Percentiles rank a stretch among this genome's conserved stretches.
Evolutionary conservation across 1,140 invertebrate species (phyloP).

Genomic region (Pinna nobilis): DNA sequence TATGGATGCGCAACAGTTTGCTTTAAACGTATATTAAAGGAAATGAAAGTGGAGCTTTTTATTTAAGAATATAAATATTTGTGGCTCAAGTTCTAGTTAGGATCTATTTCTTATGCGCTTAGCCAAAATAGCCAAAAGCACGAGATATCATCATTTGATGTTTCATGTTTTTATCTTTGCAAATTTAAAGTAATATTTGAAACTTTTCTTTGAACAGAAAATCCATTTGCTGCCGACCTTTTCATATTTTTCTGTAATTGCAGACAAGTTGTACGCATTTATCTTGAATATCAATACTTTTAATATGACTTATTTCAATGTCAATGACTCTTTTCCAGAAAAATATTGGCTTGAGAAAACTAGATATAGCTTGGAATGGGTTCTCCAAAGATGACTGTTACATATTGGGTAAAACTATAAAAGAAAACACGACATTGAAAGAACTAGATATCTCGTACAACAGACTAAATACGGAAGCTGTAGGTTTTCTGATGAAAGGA

Average conservation of each 20-base stretch:
- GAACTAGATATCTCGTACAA: conserved; percentile 64
- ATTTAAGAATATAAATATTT: too few species aligned
- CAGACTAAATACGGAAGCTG: conserved; percentile 49
- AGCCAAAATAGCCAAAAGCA: too few species aligned
- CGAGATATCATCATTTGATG: too few species aligned
- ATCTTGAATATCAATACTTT: background rate
- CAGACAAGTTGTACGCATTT: background rate
- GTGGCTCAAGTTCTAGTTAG: too few species aligned
- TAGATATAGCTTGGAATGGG: conserved; percentile 63
- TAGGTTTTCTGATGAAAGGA: conserved; percentile 48
- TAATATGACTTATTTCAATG: background rate
- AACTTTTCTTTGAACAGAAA: background rate
- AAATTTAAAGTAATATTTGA: background rate
- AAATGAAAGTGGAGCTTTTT: too few species aligned
- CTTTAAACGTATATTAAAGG: too few species aligned
- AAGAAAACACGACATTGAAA: conserved; percentile 53
- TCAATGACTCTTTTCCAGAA: conserved; percentile 37
- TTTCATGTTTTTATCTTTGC: too few species aligned
- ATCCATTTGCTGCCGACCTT: background rate
- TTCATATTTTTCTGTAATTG: background rate
- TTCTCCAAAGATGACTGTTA: conserved; percentile 47
- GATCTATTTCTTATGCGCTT: too few species aligned
- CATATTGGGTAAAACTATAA: conserved; percentile 48
- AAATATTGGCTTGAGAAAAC: conserved; percentile 54
- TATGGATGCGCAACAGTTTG: too few species aligned